Evolutionary conservation across 2,797 vertebrate genomes (phyloP).

Genomic region (Enteromius unitaeniatus): DNA sequence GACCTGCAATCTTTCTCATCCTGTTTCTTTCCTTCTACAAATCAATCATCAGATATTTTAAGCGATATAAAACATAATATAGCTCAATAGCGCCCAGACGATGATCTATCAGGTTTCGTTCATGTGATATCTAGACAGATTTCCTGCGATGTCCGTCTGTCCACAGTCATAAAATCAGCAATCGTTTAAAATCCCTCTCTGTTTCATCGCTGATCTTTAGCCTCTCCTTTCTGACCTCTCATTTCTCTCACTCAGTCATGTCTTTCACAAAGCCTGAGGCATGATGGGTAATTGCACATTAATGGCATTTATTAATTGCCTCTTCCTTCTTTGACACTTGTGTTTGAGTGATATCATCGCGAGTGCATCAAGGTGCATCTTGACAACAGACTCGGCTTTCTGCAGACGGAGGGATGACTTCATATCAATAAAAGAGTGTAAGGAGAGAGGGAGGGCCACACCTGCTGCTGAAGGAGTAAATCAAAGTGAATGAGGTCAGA

Average conservation of each 20-base stretch:
- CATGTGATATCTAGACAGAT: conserved; percentile 22
- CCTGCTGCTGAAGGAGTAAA: conserved; percentile 61
- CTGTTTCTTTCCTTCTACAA: conserved; percentile 55
- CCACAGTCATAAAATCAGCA: conserved; percentile 23
- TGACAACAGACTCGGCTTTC: conserved; percentile 74
- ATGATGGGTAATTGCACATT: conserved; percentile 77
- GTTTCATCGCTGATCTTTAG: conserved; percentile 65
- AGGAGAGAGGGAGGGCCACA: conserved; percentile 50
- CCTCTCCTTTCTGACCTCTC: conserved; percentile 69
- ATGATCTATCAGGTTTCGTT: conserved; percentile 36
- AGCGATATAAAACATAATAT: conserved; percentile 33
- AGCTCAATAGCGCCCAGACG: conserved; percentile 31
- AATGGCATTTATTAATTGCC: conserved; percentile 79
- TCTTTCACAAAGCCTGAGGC: conserved; percentile 69
- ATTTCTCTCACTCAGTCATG: conserved; percentile 43
- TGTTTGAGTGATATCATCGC: conserved; percentile 73
- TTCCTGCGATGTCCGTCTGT: conserved; percentile 29
- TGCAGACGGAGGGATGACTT: conserved; percentile 77
- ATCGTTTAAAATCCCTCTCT: conserved; percentile 17
- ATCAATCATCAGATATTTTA: conserved; percentile 25
- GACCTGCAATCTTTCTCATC: background rate
- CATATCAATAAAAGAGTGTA: conserved; percentile 80
- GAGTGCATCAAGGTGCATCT: conserved; percentile 77
- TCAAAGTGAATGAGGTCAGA: conserved; percentile 66
- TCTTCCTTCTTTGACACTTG: conserved; percentile 70